phyloP scores from a whole-genome alignment of 92 coral and sea anemone species.

The Umimayanthus kanabou region DNA sequence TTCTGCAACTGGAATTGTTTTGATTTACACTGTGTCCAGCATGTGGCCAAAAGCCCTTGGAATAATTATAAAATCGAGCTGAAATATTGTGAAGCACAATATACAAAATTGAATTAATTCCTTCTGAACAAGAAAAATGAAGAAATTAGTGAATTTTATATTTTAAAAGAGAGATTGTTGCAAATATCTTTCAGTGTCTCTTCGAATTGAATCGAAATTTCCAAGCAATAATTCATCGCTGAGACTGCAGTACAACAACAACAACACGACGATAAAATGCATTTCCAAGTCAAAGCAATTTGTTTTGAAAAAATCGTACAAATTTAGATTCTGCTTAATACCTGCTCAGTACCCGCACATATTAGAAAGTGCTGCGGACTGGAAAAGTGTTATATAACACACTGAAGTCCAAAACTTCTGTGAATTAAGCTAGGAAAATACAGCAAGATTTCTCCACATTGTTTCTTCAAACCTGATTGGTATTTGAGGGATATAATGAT shows the following conservation, averaged over 20 bases:
- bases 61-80: background rate
- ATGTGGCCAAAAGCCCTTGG: slow-evolving; percentile 11
- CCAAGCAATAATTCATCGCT: background rate
- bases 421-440: background rate
- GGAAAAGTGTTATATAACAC: background rate
- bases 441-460: background rate
- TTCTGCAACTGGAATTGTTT: background rate
- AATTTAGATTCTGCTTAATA: background rate
- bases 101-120: background rate
- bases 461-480: slow-evolving; percentile 26
- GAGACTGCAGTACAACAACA: background rate
- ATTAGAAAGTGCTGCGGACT: background rate
- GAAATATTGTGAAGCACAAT: background rate
- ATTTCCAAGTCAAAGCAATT: background rate
- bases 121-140: background rate
- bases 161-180: background rate
- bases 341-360: background rate
- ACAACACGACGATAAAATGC: no score
- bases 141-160: background rate
- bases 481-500: background rate
- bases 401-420: background rate
- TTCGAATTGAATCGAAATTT: background rate
- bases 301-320: no score
- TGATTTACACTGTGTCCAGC: background rate
- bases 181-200: background rate